Evolutionary conservation across 1,140 invertebrate species (phyloP), one percentile per base, ranked within the genome.

Genomic region (Palaemon carinicauda): DNA sequence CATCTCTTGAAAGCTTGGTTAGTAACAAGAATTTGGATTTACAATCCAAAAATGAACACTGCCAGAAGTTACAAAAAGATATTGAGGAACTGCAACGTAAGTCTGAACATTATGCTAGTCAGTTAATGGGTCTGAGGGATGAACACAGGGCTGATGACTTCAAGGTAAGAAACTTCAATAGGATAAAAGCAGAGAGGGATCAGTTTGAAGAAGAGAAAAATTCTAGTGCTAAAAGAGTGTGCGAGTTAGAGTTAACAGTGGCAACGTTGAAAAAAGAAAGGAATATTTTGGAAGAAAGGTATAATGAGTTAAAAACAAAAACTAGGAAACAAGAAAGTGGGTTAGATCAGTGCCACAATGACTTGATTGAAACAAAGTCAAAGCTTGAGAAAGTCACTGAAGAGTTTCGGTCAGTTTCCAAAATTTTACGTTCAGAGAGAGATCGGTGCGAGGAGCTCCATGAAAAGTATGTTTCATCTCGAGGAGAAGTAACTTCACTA

Each of bases 111-210:
- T 86, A 86, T 78, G 84, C 77, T 7, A 80, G 84, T 80, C 83
- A 88, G 51, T 17, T 85, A 12, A 54, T 86, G 27, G 82, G 24
- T 27, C 17, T 88, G 10, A 81, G 79, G 53, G 83, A 88, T 52
- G 82, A 88, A 33, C 73, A 80, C 19, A 88, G 84, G 27, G 33
- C 65, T 71, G 88, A 88, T n/a, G 88, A 88, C 65, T 88, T 75
- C 41, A 83, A 75, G 50, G 88, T 86, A 14, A 78, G 84, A 12
- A 88, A 88, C 41, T 88, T 86, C 56, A 53, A 80, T 10, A 69
- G 83, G 24, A 54, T 88, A 19, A 88, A 88, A 65, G 14, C 80
- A 9, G 88, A 88, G 75, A 85, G 88, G 56, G 82, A 88, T 19
- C 56, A 77, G 54, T 74, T 86, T 19, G 54, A 88, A 65, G 83